Conservation (phyloP, 2,888 invertebrate species). For the Chelonus formosanus region DNA sequence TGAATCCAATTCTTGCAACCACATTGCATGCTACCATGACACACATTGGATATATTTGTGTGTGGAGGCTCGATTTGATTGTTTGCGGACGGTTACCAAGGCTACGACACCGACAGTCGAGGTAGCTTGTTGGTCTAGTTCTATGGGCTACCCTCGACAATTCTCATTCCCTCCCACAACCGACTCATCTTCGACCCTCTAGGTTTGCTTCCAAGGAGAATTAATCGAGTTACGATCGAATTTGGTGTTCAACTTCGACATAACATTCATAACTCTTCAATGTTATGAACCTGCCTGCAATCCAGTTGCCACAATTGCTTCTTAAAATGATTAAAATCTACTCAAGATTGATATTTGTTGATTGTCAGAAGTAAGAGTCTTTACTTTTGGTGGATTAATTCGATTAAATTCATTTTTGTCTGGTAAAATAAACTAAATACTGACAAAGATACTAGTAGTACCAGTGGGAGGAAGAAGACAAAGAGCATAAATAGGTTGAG, state of each 20-base stretch:
- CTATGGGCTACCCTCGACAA: conserved; percentile 36
- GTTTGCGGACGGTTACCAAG: conserved; percentile 44
- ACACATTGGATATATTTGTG: conserved; percentile 14
- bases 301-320: no score
- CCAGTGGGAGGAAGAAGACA: not conserved
- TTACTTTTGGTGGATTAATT: no score
- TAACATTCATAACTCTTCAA: conserved; percentile 25
- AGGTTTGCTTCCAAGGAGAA: conserved; percentile 28
- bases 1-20: conserved; percentile 29
- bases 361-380: no score
- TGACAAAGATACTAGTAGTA: no score
- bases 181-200: conserved; percentile 31
- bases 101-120: conserved; percentile 40
- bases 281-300: not conserved
- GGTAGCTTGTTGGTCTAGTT: conserved; percentile 44
- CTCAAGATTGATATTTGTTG: no score
- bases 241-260: conserved; percentile 23
- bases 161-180: conserved; percentile 15
- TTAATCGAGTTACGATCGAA: conserved; percentile 41
- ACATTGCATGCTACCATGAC: conserved; percentile 31
- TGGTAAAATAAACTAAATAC: no score
- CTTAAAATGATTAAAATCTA: no score
- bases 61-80: conserved; percentile 34
- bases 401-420: no score
- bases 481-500: conserved; percentile 15